A percentile compares a stretch with the other conserved stretches of the same genome.
phyloP scores from a whole-genome alignment of 2,113 vertebrate genomes.

The Osmerus eperlanus region DNA sequence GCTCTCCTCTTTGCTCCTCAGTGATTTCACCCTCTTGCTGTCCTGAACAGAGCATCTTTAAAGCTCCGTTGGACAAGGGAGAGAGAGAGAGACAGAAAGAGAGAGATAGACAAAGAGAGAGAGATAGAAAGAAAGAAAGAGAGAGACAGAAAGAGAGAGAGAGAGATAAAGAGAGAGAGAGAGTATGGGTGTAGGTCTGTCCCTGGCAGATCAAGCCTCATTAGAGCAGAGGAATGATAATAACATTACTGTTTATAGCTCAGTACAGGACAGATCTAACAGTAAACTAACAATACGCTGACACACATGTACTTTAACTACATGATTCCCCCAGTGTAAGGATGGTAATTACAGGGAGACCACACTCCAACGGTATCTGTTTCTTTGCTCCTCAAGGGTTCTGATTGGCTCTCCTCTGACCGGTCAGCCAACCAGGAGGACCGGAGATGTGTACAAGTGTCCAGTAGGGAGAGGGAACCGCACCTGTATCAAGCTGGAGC shows the following conservation, averaged over 20 bases:
- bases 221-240: slow-evolving; percentile 72
- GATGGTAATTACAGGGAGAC: slow-evolving; percentile 8
- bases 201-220: slow-evolving; percentile 50
- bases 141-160: neutral
- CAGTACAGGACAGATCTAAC: slow-evolving; percentile 12
- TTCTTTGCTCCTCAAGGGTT: slow-evolving; percentile 74
- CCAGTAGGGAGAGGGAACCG: slow-evolving; percentile 71
- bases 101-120: neutral
- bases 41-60: slow-evolving; percentile 12
- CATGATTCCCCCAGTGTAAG: neutral
- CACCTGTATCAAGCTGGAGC: slow-evolving; percentile 81
- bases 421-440: slow-evolving; percentile 86
- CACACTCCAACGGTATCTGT: neutral
- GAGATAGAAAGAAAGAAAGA: neutral
- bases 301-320: neutral
- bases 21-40: neutral
- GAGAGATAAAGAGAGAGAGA: neutral
- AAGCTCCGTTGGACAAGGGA: neutral
- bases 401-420: slow-evolving; percentile 91
- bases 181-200: slow-evolving; percentile 19
- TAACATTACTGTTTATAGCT: slow-evolving; percentile 60
- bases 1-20: neutral
- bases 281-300: too few relatives aligned
- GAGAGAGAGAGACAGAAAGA: neutral
- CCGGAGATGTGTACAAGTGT: slow-evolving; percentile 96